phyloP scores from a whole-genome alignment of 2,113 vertebrate species.

The Gyps fulvus region DNA sequence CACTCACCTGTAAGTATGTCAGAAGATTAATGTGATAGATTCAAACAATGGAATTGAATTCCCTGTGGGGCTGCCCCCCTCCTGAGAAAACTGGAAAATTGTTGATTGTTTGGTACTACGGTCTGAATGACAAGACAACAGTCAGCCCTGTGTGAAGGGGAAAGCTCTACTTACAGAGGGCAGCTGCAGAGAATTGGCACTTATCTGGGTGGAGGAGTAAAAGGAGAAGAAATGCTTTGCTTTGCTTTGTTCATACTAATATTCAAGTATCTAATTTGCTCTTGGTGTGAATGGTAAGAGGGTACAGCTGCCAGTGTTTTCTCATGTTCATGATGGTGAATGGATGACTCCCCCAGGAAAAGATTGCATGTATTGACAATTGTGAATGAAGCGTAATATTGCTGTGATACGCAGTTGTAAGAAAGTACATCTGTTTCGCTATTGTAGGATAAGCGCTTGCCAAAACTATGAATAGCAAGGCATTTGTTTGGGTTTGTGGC shows the following conservation, averaged over 20 bases:
- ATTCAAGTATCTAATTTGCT: slow-evolving; percentile 36
- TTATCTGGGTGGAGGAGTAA: background rate
- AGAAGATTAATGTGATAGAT: background rate
- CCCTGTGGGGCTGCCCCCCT: background rate
- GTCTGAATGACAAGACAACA: background rate
- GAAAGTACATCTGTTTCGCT: slow-evolving; percentile 22
- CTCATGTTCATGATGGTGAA: background rate
- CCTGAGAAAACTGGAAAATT: background rate
- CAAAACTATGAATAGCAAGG: background rate
- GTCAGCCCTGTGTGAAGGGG: background rate
- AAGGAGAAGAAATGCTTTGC: background rate
- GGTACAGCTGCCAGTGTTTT: slow-evolving; percentile 36
- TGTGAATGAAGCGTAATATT: background rate
- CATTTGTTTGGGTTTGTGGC: slow-evolving; percentile 39
- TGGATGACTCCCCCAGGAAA: background rate
- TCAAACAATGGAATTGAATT: background rate
- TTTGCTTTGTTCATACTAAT: slow-evolving; percentile 7
- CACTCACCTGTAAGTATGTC: slow-evolving; percentile 83
- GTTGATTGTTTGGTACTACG: background rate
- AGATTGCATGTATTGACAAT: background rate
- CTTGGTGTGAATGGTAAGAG: slow-evolving; percentile 33
- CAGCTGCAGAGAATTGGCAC: slow-evolving; percentile 41
- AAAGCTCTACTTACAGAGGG: background rate
- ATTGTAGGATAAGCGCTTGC: background rate
- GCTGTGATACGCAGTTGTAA: background rate